phyloP scores from a whole-genome alignment of 2,888 invertebrate genomes.

The Iselma pallidipennis region DNA sequence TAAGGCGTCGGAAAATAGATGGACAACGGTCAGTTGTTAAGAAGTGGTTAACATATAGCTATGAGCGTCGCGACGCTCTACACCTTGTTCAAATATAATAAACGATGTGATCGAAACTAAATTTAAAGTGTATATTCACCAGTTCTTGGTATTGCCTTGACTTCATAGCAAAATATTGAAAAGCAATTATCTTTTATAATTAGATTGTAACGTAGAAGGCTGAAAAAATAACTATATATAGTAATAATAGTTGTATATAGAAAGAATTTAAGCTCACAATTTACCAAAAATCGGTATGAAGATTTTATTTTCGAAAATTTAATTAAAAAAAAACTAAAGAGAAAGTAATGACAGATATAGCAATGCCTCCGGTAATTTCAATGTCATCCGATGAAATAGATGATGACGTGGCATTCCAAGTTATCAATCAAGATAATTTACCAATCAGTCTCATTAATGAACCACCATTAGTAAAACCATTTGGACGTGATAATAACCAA shows the following conservation, averaged over 20 bases:
- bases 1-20: constrained; percentile 6
- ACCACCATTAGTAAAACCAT: constrained; percentile 51
- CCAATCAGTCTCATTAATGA: constrained; percentile 50
- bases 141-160: too few relatives aligned
- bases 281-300: neutral
- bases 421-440: constrained; percentile 54
- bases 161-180: too few relatives aligned
- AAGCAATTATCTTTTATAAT: too few relatives aligned
- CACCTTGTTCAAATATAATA: neutral
- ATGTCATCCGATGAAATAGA: constrained; percentile 42
- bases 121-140: too few relatives aligned
- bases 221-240: neutral
- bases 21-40: constrained; percentile 22
- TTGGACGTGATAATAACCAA: constrained; percentile 47
- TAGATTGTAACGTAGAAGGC: too few relatives aligned
- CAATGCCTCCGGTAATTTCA: constrained; percentile 42
- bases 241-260: neutral
- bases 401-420: constrained; percentile 53
- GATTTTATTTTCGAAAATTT: constrained; percentile 3
- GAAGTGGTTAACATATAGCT: constrained; percentile 5
- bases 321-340: neutral
- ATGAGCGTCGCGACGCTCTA: constrained; percentile 14
- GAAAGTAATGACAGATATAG: constrained; percentile 24
- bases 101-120: constrained; percentile 8
- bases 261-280: neutral